These are phyloP conservation scores for Geothlypis trichas DNA, from an alignment of 2,113 vertebrate genomes.

Conservation along the genomic window DNA sequence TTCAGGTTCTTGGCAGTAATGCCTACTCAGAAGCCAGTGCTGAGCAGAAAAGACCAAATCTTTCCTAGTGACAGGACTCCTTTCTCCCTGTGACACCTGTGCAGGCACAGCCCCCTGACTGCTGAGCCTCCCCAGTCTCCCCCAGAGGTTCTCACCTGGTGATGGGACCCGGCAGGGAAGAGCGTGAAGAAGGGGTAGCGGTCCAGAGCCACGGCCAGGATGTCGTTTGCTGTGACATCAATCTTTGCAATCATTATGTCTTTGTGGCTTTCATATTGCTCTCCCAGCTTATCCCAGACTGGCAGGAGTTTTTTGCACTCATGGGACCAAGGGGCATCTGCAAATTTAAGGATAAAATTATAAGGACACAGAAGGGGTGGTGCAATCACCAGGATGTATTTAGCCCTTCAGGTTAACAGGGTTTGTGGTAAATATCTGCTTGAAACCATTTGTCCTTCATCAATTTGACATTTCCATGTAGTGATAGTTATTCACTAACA, in stretches of 20 bases:
- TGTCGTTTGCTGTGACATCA: slow-evolving; percentile 87
- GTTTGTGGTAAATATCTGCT: background rate
- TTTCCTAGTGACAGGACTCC: background rate
- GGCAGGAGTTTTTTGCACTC: slow-evolving; percentile 77
- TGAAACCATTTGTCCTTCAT: background rate
- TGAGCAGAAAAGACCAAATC: background rate
- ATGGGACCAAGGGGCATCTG: slow-evolving; percentile 87
- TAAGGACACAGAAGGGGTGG: background rate
- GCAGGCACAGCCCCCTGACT: too few relatives aligned
- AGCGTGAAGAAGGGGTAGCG: slow-evolving; percentile 81
- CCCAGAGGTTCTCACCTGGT: slow-evolving; percentile 19
- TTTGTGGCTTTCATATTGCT: slow-evolving; percentile 68
- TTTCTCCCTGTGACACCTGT: background rate
- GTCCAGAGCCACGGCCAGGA: slow-evolving; percentile 69
- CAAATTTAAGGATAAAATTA: background rate
- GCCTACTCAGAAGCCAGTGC: background rate
- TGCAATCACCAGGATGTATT: background rate
- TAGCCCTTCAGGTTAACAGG: background rate
- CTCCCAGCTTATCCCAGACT: slow-evolving; percentile 85
- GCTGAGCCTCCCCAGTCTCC: background rate
- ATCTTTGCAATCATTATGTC: slow-evolving; percentile 83
- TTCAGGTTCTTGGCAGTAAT: background rate
- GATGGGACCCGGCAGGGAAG: slow-evolving; percentile 79
- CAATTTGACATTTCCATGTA: background rate
- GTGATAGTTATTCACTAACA: background rate